Base-by-base conservation (phyloP, 2,888 invertebrate genomes). In the Melieria crassipennis region DNA sequence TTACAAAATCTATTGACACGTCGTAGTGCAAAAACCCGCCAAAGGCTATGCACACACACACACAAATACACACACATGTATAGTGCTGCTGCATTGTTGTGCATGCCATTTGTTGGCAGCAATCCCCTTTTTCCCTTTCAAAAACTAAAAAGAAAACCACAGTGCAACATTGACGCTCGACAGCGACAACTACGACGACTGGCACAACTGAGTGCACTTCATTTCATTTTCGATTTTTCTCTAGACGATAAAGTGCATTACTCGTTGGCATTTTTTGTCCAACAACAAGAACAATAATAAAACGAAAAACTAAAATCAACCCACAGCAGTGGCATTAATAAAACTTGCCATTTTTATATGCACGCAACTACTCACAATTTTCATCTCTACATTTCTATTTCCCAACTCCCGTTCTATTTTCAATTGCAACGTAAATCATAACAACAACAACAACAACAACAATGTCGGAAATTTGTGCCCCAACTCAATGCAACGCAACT, bases 181-280 rank as follows among this genome's bases (percentile, higher is more conserved):
- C 30, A 30, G 30, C 30, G 30, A 30, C 30, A 30, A 30, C 30
- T 30, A 2, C 30, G 30, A 30, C 30, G 30, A 30, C 30, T 30
- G 9, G 13, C 45, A 6, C 61, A 63, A 48, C 48, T 47, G 13
- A 63, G 50, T 63, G 10, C 62, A 63, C 62, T 47, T 13, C 62
- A 63, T 48, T 13, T 30, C 58, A 30, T 30, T 52, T 52, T 5
- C 10, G 16, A 58, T 10, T 30, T 30, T 30, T 30, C 30, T 30
- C 30, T 30, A 30, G 30, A 30, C 30, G 30, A 30, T 30, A 7
- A 57, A 10, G 11, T 52, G 11, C 52, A n/a, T 7, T 52, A 52
- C 52, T 52, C 13, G 6, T 5, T 52, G 6, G 9, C 7, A 11
- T 52, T 52, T 52, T 5, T 7, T 52, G 13, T 52, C 13, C 11